These are phyloP conservation scores for Uloborus plumipes DNA, from an alignment of 2,888 invertebrate genomes.

Conservation along the genomic window DNA sequence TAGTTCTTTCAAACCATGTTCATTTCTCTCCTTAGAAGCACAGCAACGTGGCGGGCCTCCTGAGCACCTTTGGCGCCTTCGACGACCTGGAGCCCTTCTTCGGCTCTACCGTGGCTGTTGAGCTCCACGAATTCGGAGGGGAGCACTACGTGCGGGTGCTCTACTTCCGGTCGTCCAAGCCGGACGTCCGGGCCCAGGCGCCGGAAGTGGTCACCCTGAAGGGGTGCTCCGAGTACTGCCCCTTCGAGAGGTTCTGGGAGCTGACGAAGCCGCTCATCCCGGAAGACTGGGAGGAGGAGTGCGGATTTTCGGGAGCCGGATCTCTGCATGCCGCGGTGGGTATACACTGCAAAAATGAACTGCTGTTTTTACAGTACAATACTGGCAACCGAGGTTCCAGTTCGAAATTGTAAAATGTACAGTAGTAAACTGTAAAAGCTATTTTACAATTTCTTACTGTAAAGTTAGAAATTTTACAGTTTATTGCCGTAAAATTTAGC, in stretches of 20 bases:
- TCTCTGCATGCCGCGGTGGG: too few species aligned
- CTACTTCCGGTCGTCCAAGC: conserved; percentile 3
- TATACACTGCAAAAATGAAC: too few species aligned
- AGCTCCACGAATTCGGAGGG: background rate
- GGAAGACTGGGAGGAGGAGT: conserved; percentile 1
- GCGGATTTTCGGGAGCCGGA: background rate
- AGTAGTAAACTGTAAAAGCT: too few species aligned
- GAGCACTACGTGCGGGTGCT: background rate
- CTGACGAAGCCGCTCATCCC: background rate
- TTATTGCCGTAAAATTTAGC: too few species aligned
- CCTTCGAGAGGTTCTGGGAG: background rate
- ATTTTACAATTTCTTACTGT: too few species aligned
- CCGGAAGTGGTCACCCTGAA: background rate
- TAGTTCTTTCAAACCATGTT: too few species aligned
- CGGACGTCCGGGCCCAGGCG: background rate
- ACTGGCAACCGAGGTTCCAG: too few species aligned
- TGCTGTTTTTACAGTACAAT: too few species aligned
- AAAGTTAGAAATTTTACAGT: too few species aligned
- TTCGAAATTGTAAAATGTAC: too few species aligned
- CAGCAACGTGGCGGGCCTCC: conserved; percentile 5
- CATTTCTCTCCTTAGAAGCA: background rate
- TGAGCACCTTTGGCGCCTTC: conserved; percentile 5
- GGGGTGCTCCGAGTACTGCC: conserved; percentile 21
- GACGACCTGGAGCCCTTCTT: conserved; percentile 3
- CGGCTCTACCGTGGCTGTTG: background rate